Evolutionary conservation across 2,888 invertebrate species (phyloP).

Genomic region (Nemotelus nigrinus): DNA sequence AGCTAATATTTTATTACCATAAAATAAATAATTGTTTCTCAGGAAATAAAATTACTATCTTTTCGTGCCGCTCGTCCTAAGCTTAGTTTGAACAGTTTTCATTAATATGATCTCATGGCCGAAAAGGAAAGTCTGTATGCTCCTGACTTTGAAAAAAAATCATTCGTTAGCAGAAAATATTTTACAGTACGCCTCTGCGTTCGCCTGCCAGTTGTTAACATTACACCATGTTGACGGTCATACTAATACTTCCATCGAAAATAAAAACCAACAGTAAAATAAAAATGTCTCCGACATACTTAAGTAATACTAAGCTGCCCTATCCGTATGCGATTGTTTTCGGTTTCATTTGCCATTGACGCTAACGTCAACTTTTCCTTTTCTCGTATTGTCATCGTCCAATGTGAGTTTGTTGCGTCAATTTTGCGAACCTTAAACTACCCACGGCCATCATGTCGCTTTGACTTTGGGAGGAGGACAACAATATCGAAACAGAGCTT

Average conservation of each 20-base stretch:
- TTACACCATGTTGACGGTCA: too few relatives aligned
- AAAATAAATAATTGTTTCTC: too few relatives aligned
- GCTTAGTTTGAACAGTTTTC: slow-evolving; percentile 15
- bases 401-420: slow-evolving; percentile 4
- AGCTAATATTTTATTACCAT: too few relatives aligned
- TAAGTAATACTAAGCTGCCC: slow-evolving; percentile 22
- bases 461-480: slow-evolving; percentile 22
- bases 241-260: background rate
- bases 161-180: too few relatives aligned
- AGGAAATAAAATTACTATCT: too few relatives aligned
- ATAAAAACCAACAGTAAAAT: slow-evolving; percentile 19
- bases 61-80: too few relatives aligned
- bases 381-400: background rate
- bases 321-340: slow-evolving; percentile 49
- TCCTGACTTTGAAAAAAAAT: background rate
- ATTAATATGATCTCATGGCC: background rate
- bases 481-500: slow-evolving; percentile 49
- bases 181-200: background rate
- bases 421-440: background rate
- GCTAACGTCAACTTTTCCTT: slow-evolving; percentile 37
- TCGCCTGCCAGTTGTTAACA: too few relatives aligned
- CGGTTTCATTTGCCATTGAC: slow-evolving; percentile 35
- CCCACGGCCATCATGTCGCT: background rate
- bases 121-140: background rate
- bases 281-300: slow-evolving; percentile 24